These are phyloP conservation scores for Platysteira castanea DNA, from an alignment of 2,113 vertebrate genomes.

Conservation along the genomic window DNA sequence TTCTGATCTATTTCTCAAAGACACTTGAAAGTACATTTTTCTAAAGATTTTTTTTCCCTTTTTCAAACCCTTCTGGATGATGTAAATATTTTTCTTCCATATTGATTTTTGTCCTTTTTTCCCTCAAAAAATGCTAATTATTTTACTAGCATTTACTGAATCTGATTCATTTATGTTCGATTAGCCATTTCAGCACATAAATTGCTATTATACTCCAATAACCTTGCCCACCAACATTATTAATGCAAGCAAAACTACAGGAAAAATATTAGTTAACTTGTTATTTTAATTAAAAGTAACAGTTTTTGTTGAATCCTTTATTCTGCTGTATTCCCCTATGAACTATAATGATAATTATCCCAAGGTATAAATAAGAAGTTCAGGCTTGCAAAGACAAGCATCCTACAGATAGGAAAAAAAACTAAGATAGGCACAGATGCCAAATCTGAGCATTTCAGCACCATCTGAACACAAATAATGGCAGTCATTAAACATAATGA, in stretches of 20 bases:
- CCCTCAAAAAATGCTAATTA: constrained; percentile 47
- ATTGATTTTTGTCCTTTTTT: constrained; percentile 36
- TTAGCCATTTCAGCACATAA: constrained; percentile 15
- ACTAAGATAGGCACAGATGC: background rate
- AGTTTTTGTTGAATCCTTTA: background rate
- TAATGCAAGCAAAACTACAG: background rate
- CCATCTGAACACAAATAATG: background rate
- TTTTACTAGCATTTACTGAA: constrained; percentile 23
- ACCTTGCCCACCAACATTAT: background rate
- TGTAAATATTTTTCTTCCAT: constrained; percentile 37
- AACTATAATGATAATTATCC: background rate
- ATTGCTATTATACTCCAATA: background rate
- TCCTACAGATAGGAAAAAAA: background rate
- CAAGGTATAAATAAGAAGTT: background rate
- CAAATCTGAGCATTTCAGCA: background rate
- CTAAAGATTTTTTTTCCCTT: background rate
- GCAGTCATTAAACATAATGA: background rate
- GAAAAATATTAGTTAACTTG: background rate
- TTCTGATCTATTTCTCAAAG: constrained; percentile 29
- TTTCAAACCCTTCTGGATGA: constrained; percentile 6
- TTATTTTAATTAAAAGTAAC: constrained; percentile 1
- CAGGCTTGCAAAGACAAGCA: background rate
- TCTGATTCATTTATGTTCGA: constrained; percentile 12
- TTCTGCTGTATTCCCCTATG: background rate
- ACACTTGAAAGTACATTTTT: constrained; percentile 29